Percentiles rank a stretch among this genome's conserved stretches.
These are phyloP conservation scores for Carduelis carduelis DNA, from an alignment of 2,797 vertebrate genomes.

Conservation along the genomic window DNA sequence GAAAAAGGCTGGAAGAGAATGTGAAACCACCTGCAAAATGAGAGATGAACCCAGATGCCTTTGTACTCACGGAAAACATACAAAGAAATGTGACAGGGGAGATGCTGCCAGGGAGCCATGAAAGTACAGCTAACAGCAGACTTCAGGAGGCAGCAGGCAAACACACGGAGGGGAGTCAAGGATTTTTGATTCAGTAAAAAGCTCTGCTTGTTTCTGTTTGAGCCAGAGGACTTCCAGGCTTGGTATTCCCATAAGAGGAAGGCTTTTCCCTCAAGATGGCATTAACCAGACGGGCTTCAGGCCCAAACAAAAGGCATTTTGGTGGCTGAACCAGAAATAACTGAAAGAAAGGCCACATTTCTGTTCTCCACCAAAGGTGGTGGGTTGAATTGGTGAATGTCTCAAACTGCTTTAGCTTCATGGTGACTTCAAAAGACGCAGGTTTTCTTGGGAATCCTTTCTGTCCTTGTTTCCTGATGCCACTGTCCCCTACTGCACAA, in stretches of 20 bases:
- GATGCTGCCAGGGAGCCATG: neutral
- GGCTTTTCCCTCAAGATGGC: neutral
- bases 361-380: neutral
- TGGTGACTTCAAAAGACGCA: neutral
- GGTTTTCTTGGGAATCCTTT: neutral
- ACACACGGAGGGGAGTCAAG: accelerated
- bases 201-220: neutral
- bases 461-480: neutral
- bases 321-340: neutral
- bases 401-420: neutral
- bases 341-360: neutral
- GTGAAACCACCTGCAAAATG: neutral
- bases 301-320: neutral
- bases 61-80: neutral
- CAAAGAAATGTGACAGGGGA: neutral
- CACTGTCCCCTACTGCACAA: accelerated
- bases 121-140: neutral
- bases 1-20: neutral
- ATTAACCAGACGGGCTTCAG: neutral
- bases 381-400: neutral
- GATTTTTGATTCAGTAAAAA: neutral
- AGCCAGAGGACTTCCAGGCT: neutral
- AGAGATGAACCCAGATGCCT: neutral
- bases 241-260: neutral
- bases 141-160: neutral